Evolutionary conservation across 2,113 vertebrate genomes (phyloP).

Genomic region (Mixornis gularis): DNA sequence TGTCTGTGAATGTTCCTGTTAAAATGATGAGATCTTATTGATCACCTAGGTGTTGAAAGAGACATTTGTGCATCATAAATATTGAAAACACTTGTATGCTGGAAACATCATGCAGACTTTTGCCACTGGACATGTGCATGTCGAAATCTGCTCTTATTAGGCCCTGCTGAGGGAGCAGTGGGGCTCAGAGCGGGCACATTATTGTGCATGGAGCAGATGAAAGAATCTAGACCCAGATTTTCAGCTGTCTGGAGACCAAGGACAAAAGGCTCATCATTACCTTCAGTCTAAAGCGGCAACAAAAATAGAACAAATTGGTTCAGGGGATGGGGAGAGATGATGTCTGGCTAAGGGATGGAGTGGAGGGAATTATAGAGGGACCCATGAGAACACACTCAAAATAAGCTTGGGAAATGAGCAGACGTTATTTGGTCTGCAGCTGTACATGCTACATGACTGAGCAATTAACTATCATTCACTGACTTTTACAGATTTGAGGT

Average conservation of each 20-base stretch:
- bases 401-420: background rate
- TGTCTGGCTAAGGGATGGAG: background rate
- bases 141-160: background rate
- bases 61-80: background rate
- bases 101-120: background rate
- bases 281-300: background rate
- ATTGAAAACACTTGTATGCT: background rate
- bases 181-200: background rate
- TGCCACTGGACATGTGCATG: background rate
- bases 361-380: background rate
- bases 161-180: background rate
- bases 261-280: conserved; percentile 7
- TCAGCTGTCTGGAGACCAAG: background rate
- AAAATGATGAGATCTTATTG: background rate
- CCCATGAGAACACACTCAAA: background rate
- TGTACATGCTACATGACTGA: background rate
- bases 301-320: conserved; percentile 5
- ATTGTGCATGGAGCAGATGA: background rate
- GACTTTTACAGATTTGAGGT: background rate
- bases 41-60: background rate
- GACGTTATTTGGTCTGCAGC: conserved; percentile 22
- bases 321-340: background rate
- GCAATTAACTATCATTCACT: conserved; percentile 30
- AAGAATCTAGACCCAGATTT: conserved; percentile 4
- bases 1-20: background rate